Evolutionary conservation across 2,113 vertebrate species (phyloP).

Genomic region (Python bivittatus): DNA sequence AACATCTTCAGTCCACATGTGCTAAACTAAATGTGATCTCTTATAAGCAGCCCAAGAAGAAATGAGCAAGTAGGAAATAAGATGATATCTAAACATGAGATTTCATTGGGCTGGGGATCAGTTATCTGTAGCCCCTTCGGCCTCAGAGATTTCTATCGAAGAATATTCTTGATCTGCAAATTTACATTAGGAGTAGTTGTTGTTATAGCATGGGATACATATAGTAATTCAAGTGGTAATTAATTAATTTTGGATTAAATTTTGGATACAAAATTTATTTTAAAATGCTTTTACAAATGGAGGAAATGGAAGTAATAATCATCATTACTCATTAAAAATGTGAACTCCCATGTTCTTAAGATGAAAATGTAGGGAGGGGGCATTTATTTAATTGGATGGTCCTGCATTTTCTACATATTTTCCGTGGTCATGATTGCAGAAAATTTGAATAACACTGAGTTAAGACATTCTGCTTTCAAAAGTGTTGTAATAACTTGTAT

Average conservation of each 20-base stretch:
- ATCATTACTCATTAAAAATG: neutral
- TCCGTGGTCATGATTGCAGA: neutral
- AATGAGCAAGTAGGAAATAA: neutral
- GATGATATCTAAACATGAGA: neutral
- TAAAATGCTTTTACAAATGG: neutral
- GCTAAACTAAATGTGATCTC: neutral
- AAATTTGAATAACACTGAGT: neutral
- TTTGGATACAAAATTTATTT: neutral
- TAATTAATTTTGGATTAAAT: neutral
- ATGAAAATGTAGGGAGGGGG: neutral
- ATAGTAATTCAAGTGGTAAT: neutral
- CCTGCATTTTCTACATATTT: neutral
- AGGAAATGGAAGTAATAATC: neutral
- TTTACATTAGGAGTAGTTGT: neutral
- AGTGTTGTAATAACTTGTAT: neutral
- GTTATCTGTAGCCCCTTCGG: neutral
- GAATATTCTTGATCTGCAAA: neutral
- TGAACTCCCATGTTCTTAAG: neutral
- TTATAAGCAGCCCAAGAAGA: neutral
- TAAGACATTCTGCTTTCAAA: neutral
- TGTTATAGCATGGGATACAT: neutral
- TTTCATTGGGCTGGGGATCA: neutral
- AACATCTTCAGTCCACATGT: neutral
- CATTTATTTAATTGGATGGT: neutral
- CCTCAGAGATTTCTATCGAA: neutral